Conservation (phyloP, 2,113 vertebrate genomes). For the Uria lomvia region DNA sequence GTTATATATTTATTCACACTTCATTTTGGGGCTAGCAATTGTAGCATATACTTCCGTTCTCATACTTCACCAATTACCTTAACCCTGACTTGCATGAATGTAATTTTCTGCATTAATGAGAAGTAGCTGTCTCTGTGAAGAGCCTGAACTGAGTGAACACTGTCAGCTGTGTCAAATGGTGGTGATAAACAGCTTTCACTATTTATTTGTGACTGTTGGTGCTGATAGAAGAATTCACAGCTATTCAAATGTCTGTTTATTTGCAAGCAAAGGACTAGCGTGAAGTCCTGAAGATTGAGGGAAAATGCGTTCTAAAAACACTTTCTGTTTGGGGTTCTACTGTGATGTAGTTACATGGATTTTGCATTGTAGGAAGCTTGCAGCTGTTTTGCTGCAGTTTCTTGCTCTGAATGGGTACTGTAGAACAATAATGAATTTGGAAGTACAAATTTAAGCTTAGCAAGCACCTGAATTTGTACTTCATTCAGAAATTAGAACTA, state of each 20-base stretch:
- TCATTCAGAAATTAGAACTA: not conserved
- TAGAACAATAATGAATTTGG: not conserved
- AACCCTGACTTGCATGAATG: constrained; percentile 28
- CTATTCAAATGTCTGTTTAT: not conserved
- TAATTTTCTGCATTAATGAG: constrained; percentile 53
- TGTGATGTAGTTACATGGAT: not conserved
- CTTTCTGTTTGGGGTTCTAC: not conserved
- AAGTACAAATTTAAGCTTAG: not conserved
- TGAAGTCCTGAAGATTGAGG: not conserved
- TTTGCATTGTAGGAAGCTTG: not conserved
- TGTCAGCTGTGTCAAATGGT: constrained; percentile 34
- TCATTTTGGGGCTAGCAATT: constrained; percentile 17
- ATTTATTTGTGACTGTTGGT: not conserved
- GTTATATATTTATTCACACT: constrained; percentile 56
- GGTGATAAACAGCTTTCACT: constrained; percentile 40
- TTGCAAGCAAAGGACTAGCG: not conserved
- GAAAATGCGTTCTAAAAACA: not conserved
- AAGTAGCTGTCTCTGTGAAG: constrained; percentile 16
- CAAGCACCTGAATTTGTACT: not conserved
- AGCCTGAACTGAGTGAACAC: constrained; percentile 18
- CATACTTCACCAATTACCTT: constrained; percentile 37
- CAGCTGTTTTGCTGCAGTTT: not conserved
- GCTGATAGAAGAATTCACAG: not conserved
- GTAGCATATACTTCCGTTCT: constrained; percentile 23
- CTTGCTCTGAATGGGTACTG: not conserved